A percentile compares a stretch with the other conserved stretches of the same genome.
Conservation (phyloP, 2,888 invertebrate species). For the Pseudococcus viburni region DNA sequence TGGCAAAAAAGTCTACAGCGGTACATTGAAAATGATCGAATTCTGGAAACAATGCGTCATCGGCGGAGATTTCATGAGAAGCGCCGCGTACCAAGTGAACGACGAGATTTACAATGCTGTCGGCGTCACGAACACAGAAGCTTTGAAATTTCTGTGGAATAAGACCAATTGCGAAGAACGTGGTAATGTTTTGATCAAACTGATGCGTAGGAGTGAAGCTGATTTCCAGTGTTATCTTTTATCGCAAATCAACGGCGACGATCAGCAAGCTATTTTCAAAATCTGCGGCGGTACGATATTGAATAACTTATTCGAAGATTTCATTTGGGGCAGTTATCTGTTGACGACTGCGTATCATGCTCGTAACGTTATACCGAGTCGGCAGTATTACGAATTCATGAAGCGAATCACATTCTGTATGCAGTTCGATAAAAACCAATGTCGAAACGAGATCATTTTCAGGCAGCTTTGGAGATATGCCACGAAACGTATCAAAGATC, state of each 20-base stretch:
- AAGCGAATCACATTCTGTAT: conserved; percentile 36
- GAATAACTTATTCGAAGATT: conserved; percentile 44
- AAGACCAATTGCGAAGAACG: conserved; percentile 7
- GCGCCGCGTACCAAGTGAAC: neutral
- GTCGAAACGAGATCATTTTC: conserved; percentile 48
- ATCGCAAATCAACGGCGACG: conserved; percentile 30
- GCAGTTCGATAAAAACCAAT: conserved; percentile 35
- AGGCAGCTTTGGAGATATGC: conserved; percentile 36
- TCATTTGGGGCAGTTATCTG: conserved; percentile 36
- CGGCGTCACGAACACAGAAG: conserved; percentile 9
- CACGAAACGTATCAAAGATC: conserved; percentile 28
- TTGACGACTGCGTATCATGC: conserved; percentile 23
- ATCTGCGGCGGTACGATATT: conserved; percentile 21
- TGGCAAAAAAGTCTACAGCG: neutral
- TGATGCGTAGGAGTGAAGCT: neutral
- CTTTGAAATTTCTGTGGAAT: conserved; percentile 13
- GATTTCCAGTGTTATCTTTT: conserved; percentile 47
- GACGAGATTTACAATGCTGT: conserved; percentile 5
- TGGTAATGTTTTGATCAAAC: neutral
- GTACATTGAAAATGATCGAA: conserved; percentile 15
- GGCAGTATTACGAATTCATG: conserved; percentile 51
- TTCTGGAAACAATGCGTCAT: neutral
- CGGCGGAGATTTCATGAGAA: conserved; percentile 24
- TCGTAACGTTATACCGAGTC: conserved; percentile 46
- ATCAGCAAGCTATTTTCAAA: neutral